A percentile compares a stretch with the other conserved stretches of the same genome.
phyloP scores from a whole-genome alignment of 2,113 vertebrate genomes.

The Euleptes europaea region DNA sequence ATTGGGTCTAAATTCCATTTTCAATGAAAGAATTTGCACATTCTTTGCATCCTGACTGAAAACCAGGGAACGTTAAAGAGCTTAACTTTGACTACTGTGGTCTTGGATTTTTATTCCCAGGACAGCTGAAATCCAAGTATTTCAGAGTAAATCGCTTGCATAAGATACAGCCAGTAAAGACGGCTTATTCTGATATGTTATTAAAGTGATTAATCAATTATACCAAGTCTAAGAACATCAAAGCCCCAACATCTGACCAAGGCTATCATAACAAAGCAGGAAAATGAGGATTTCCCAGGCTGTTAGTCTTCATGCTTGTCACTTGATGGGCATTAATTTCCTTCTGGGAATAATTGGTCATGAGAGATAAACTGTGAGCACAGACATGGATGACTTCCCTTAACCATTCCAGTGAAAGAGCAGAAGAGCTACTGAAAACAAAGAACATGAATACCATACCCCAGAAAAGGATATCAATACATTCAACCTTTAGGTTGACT shows the following conservation, averaged over 20 bases:
- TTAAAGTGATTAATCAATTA: neutral
- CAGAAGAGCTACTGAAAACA: slow-evolving; percentile 3
- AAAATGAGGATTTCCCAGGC: neutral
- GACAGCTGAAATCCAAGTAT: neutral
- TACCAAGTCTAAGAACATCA: slow-evolving; percentile 11
- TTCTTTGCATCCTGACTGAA: neutral
- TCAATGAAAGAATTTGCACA: neutral
- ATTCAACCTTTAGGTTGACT: neutral
- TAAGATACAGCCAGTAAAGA: neutral
- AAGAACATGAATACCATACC: neutral
- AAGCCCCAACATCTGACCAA: neutral
- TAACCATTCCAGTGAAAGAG: neutral
- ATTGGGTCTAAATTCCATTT: neutral
- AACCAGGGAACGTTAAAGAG: neutral
- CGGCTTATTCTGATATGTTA: slow-evolving; percentile 1
- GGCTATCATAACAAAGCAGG: neutral
- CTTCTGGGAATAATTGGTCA: slow-evolving; percentile 26
- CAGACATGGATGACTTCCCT: slow-evolving; percentile 1
- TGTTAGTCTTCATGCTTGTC: neutral
- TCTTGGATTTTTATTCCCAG: neutral
- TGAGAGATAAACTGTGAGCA: slow-evolving; percentile 16
- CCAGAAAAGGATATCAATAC: neutral
- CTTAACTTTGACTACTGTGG: neutral
- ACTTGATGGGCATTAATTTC: slow-evolving; percentile 20
- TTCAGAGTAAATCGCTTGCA: slow-evolving; percentile 7